These are phyloP conservation scores for Porites divaricata DNA, from an alignment of 92 coral and sea anemone species.

Conservation along the genomic window DNA sequence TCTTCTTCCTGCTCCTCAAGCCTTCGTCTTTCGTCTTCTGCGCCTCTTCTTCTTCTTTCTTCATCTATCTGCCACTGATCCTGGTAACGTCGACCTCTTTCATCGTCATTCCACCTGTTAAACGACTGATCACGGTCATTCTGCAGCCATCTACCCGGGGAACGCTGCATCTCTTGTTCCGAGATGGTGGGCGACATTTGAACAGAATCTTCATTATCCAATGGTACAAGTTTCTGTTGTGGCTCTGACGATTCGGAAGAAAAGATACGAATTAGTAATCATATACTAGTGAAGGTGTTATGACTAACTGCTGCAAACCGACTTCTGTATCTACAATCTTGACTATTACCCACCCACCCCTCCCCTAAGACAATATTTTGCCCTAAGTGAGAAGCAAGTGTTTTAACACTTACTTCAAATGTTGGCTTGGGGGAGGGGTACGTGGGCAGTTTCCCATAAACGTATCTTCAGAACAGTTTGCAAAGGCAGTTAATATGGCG, in stretches of 20 bases:
- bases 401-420: too few relatives aligned
- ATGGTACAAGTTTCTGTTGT: conserved; percentile 56
- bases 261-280: not conserved
- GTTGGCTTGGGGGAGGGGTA: too few relatives aligned
- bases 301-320: too few relatives aligned
- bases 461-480: too few relatives aligned
- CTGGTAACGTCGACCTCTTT: conserved; percentile 33
- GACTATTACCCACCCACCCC: too few relatives aligned
- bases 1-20: conserved; percentile 61
- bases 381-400: too few relatives aligned
- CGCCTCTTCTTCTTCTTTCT: conserved; percentile 62
- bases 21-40: conserved; percentile 52
- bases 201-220: conserved; percentile 65
- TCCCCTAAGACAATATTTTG: too few relatives aligned
- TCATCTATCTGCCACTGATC: conserved; percentile 67
- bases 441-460: too few relatives aligned
- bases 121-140: conserved; percentile 42
- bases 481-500: too few relatives aligned
- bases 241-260: conserved; percentile 49
- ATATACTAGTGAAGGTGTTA: not conserved
- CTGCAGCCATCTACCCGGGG: conserved; percentile 76
- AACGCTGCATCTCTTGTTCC: conserved; percentile 75
- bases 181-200: conserved; percentile 83
- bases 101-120: conserved; percentile 41
- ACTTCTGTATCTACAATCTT: too few relatives aligned